phyloP scores from a whole-genome alignment of 2,113 vertebrate genomes.

The Aramus guarauna region DNA sequence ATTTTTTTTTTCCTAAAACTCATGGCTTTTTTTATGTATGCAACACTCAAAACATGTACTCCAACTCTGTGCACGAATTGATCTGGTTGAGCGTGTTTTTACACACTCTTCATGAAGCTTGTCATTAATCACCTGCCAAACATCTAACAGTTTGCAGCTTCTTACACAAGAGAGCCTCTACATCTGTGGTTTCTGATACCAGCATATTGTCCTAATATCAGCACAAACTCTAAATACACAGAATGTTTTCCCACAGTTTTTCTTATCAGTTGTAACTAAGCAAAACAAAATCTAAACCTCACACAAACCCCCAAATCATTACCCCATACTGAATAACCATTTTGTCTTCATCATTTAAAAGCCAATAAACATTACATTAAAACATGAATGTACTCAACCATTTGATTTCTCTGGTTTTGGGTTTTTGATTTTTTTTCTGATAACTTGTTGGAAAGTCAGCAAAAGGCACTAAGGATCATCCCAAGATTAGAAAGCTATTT shows the following conservation, averaged over 20 bases:
- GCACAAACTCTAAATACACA: neutral
- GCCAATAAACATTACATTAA: neutral
- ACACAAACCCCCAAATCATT: neutral
- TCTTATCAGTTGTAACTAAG: neutral
- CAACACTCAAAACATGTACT: neutral
- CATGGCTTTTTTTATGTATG: neutral
- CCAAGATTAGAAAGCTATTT: neutral
- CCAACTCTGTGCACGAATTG: neutral
- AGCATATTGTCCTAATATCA: neutral
- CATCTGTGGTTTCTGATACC: neutral
- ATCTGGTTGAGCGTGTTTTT: neutral
- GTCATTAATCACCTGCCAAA: conserved; percentile 6
- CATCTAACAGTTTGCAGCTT: neutral
- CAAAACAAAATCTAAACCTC: neutral
- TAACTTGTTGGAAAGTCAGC: neutral
- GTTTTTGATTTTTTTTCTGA: neutral
- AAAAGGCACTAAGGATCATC: neutral
- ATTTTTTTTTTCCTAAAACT: neutral
- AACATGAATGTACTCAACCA: neutral
- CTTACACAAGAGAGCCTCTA: neutral
- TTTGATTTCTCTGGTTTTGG: neutral
- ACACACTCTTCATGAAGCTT: neutral
- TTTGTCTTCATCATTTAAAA: neutral
- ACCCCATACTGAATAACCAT: neutral
- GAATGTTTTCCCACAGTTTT: neutral